phyloP scores from a whole-genome alignment of 2,113 vertebrate genomes.

The Cyphotilapia sp. region DNA sequence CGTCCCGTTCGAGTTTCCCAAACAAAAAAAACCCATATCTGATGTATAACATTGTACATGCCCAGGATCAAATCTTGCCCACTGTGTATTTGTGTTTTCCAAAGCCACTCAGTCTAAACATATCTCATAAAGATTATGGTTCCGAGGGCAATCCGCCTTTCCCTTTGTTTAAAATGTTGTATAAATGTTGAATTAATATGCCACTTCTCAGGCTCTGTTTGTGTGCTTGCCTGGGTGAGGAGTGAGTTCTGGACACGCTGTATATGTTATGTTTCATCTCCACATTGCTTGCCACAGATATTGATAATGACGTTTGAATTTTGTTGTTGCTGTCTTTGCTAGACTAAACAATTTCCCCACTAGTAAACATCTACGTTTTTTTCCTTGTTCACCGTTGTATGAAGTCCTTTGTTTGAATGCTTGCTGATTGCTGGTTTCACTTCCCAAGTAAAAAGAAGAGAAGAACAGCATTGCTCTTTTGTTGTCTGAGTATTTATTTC shows the following conservation, averaged over 20 bases:
- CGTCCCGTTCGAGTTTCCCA: not conserved
- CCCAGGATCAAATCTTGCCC: not conserved
- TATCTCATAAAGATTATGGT: not conserved
- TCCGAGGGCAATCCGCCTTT: not conserved
- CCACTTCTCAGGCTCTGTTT: constrained; percentile 14
- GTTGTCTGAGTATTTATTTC: constrained; percentile 39
- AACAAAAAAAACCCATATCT: not conserved
- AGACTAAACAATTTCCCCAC: constrained; percentile 49
- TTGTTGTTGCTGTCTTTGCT: not conserved
- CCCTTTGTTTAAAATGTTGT: constrained; percentile 17
- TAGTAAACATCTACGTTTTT: constrained; percentile 2
- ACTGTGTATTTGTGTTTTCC: constrained; percentile 13
- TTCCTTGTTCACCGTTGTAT: not conserved
- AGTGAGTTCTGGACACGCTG: not conserved
- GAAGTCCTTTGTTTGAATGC: constrained; percentile 12
- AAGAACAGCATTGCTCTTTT: constrained; percentile 22
- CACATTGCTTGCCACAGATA: not conserved
- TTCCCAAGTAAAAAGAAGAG: not conserved
- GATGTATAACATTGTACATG: not conserved
- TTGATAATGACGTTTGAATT: constrained; percentile 29
- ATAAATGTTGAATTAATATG: constrained; percentile 54
- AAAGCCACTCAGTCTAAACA: constrained; percentile 38
- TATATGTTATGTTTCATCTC: constrained; percentile 7
- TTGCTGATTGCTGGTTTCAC: constrained; percentile 12
- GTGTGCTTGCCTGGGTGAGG: constrained; percentile 27